These are phyloP conservation scores for Archaeoteleia sp. DNA, from an alignment of 2,888 invertebrate genomes.

Conservation along the genomic window DNA sequence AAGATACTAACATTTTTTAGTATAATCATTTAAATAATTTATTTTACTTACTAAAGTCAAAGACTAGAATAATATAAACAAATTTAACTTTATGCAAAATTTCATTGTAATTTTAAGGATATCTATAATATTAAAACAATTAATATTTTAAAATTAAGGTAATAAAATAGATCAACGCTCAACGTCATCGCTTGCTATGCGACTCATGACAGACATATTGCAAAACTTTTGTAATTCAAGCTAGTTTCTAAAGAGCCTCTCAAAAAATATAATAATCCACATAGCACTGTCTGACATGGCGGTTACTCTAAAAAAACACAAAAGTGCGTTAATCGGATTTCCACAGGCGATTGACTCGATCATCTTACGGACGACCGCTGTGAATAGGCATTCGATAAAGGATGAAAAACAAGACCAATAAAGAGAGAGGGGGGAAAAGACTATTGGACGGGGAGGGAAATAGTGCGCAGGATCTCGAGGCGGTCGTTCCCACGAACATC, in stretches of 20 bases:
- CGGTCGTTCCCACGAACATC: conserved; percentile 50
- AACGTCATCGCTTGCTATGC: no score
- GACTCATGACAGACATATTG: no score
- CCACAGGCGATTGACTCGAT: conserved; percentile 44
- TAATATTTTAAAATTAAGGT: no score
- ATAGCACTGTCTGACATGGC: conserved; percentile 7
- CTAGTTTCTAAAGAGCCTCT: neutral
- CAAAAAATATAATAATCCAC: neutral
- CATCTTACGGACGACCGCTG: conserved; percentile 46
- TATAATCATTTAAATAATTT: no score
- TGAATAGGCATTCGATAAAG: conserved; percentile 34
- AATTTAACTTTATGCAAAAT: no score
- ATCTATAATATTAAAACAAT: no score
- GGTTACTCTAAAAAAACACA: conserved; percentile 11
- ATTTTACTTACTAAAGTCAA: no score
- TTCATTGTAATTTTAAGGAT: no score
- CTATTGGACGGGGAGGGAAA: conserved; percentile 35
- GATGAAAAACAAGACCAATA: conserved; percentile 35
- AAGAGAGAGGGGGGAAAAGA: conserved; percentile 35
- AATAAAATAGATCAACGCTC: no score
- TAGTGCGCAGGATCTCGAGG: conserved; percentile 43
- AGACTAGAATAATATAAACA: no score
- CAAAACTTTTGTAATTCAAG: no score
- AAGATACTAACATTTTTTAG: no score
- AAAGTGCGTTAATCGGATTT: conserved; percentile 37